Percentiles rank a stretch among this genome's conserved stretches.
Evolutionary conservation across 2,888 invertebrate genomes (phyloP).

Genomic region (Ectropis crepuscularia): DNA sequence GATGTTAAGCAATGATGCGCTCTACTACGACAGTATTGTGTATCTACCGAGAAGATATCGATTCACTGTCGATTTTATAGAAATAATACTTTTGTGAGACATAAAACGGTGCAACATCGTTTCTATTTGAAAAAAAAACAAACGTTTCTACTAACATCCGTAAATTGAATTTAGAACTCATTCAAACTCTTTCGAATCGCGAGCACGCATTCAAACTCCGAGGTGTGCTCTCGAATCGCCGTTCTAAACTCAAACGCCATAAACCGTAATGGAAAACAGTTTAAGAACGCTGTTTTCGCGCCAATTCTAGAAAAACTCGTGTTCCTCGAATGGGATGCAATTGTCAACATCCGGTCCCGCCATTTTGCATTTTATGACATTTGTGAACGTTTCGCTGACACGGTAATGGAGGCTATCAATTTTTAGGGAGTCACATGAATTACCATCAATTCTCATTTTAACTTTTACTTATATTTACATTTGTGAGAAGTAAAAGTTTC

Average conservation of each 20-base stretch:
- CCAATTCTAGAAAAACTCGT: conserved; percentile 17
- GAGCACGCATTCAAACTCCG: conserved; percentile 43
- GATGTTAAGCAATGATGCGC: too few species aligned
- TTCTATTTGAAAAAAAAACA: neutral
- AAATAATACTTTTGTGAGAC: too few species aligned
- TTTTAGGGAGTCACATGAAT: conserved; percentile 55
- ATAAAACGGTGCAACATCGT: neutral
- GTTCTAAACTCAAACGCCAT: conserved; percentile 69
- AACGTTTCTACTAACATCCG: conserved; percentile 30
- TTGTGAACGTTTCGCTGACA: conserved; percentile 63
- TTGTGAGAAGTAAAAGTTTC: neutral
- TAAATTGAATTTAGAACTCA: conserved; percentile 49
- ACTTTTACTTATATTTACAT: conserved; percentile 28
- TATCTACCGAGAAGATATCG: too few species aligned
- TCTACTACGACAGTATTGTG: too few species aligned
- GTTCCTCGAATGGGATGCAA: conserved; percentile 54
- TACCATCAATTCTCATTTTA: conserved; percentile 18
- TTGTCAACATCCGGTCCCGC: conserved; percentile 75
- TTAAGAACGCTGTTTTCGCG: conserved; percentile 58
- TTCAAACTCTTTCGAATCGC: conserved; percentile 39
- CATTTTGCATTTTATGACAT: conserved; percentile 76
- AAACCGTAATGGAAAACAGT: conserved; percentile 80
- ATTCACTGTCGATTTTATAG: too few species aligned
- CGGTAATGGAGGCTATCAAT: conserved; percentile 71
- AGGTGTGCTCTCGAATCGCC: conserved; percentile 21